Evolutionary conservation across 2,113 vertebrate genomes (phyloP), one percentile per base, ranked within the genome.

Genomic region (Pseudolaguvia tuberculata): DNA sequence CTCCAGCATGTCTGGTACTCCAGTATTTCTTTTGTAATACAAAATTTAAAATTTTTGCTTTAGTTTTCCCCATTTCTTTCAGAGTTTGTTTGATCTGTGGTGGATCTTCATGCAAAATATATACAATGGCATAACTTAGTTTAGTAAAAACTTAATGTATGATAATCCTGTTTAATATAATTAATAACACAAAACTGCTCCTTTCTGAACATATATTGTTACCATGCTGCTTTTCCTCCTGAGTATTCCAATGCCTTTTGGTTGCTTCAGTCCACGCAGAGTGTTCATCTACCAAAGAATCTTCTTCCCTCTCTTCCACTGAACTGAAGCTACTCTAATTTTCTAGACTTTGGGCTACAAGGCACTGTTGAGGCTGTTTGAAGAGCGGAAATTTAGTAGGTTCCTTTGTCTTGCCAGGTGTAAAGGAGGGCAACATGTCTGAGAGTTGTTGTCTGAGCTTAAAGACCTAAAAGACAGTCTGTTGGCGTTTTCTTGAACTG

Each of bases 401-500:
- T 79, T 91, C 87, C 76, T 90, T 86, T 53, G 83, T 86, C 59
- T 84, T 74, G 78, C 72, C 78, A 9, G 68, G 79, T 84, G 84
- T 82, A 83, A 53, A 83, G 62, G 69, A 78, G 77, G 81, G 45
- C 62, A 62, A 13, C 70, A 56, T 70, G 35, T 56, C 77, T 86
- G 79, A 56, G 66, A 48, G 59, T 70, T 51, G 35, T 73, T 75
- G 77, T 92, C 89, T 79, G 87, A 79, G 80, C 80, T 84, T 79
- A 87, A 61, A n/a, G 91, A 84, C 61, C 83, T 78, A 20, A 87
- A 90, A 85, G 85, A 91, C 80, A 85, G 69, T 66, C 88, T 91
- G 87, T 90, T 86, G 81, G 89, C 87, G 48, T 82, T 84, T 63
- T 91, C 89, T 80, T 82, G 79, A 63, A 79, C 65, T 14, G 91